phyloP scores from a whole-genome alignment of 2,888 invertebrate species.

The Amphiduros pacificus region DNA sequence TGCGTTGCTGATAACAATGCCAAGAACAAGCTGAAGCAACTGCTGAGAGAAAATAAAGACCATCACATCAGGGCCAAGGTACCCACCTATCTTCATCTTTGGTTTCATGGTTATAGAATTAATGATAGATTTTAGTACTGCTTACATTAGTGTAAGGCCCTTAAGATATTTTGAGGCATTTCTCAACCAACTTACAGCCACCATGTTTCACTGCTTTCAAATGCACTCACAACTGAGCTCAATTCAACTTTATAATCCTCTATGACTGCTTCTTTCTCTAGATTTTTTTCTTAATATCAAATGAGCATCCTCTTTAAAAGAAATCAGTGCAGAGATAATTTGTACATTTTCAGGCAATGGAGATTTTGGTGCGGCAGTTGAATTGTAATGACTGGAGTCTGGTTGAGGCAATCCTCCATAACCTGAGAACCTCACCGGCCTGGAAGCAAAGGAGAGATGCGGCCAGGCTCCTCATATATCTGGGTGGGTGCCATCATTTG shows the following conservation, averaged over 20 bases:
- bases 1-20: conserved; percentile 51
- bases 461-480: conserved; percentile 45
- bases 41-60: conserved; percentile 39
- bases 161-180: too few species aligned
- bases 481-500: conserved; percentile 27
- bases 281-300: too few species aligned
- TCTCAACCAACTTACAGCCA: too few species aligned
- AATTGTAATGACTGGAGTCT: conserved; percentile 39
- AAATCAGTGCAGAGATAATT: too few species aligned
- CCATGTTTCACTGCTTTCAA: too few species aligned
- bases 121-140: too few species aligned
- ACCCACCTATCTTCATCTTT: too few species aligned
- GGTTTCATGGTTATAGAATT: too few species aligned
- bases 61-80: conserved; percentile 23
- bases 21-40: conserved; percentile 39
- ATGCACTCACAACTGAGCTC: too few species aligned
- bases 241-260: neutral
- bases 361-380: conserved; percentile 51
- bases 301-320: too few species aligned
- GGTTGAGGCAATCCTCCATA: conserved; percentile 39
- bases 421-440: conserved; percentile 46
- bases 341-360: conserved; percentile 39
- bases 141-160: too few species aligned
- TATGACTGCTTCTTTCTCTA: too few species aligned
- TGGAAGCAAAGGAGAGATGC: conserved; percentile 51